Evolutionary conservation across 2,113 vertebrate genomes (phyloP).

Genomic region (Sorex fumeus): DNA sequence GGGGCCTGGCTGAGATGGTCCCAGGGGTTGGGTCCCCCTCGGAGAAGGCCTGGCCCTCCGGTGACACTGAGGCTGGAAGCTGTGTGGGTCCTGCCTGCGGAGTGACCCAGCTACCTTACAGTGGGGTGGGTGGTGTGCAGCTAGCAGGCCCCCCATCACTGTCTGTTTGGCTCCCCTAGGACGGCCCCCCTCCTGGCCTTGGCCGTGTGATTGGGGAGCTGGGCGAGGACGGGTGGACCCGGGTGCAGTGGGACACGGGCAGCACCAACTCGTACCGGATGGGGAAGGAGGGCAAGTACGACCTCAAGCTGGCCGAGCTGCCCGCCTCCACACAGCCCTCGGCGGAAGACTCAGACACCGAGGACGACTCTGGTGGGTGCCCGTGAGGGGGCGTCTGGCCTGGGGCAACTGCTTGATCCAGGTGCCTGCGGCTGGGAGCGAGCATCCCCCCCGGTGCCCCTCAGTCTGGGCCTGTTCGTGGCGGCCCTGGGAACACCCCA

Average conservation of each 20-base stretch:
- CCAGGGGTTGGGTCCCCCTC: too few species aligned
- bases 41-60: too few species aligned
- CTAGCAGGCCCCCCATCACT: fast-evolving
- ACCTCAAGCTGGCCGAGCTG: conserved; percentile 96
- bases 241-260: conserved; percentile 99
- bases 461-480: too few species aligned
- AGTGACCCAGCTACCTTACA: fast-evolving
- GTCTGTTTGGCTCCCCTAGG: conserved; percentile 87
- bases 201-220: conserved; percentile 98
- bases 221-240: conserved; percentile 98
- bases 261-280: conserved; percentile 99
- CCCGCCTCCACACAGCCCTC: conserved; percentile 92
- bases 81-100: too few species aligned
- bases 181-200: conserved; percentile 97
- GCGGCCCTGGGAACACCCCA: too few species aligned
- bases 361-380: conserved; percentile 95
- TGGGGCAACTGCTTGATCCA: neutral
- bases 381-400: too few species aligned
- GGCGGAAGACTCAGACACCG: conserved; percentile 96
- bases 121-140: neutral
- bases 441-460: too few species aligned
- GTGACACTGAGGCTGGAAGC: neutral
- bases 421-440: too few species aligned
- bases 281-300: conserved; percentile 99
- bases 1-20: too few species aligned